Base-by-base conservation (phyloP, 2,888 invertebrate genomes). In the Oithona nana region DNA sequence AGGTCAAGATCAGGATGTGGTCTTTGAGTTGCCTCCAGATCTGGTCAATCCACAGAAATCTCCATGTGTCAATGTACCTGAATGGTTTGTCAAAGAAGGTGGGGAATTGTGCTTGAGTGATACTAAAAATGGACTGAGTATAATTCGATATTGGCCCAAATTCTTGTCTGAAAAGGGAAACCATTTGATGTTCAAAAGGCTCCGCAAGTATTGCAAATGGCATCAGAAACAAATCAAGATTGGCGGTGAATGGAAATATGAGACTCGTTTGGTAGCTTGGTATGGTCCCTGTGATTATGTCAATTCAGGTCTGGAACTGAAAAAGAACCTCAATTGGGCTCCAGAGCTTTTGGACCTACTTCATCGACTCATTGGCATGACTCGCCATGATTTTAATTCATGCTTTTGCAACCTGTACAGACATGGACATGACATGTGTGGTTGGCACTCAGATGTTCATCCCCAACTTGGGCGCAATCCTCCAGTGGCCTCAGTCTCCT, bases 371-470 rank as follows among this genome's bases (percentile, higher is more conserved):
- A 68, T 68, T n/a, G 61, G 66, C 61, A 66, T 68, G 63, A 73
- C 73, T 1, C 72, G 72, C n/a, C 67, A 71, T 39, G 68, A 69
- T 31, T 75, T 75, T 66, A 77, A 77, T 68, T 75, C 76, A 16
- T 71, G 76, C 61, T 70, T 75, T 56, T 69, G 74, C 54, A 76
- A 75, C 66, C 68, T 75, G 30, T 77, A 76, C 66, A 69, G 75
- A 28, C 72, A 74, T 67, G 75, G 74, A 1, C 51, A 61, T 30
- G 75, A 76, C 65, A 70, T 70, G 65, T 72, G 75, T 22, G 71
- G 71, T 39, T 76, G 76, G 76, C 76, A 76, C 66, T 69, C 72
- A 59, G 76, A 76, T 66, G 72, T 73, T 66, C 74, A 75, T 65
- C 66, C 68, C 1, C 67, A 69, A 6, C 69, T 76, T 58, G 74